phyloP scores from a whole-genome alignment of 1,140 invertebrate genomes.

The Eurosta solidaginis region DNA sequence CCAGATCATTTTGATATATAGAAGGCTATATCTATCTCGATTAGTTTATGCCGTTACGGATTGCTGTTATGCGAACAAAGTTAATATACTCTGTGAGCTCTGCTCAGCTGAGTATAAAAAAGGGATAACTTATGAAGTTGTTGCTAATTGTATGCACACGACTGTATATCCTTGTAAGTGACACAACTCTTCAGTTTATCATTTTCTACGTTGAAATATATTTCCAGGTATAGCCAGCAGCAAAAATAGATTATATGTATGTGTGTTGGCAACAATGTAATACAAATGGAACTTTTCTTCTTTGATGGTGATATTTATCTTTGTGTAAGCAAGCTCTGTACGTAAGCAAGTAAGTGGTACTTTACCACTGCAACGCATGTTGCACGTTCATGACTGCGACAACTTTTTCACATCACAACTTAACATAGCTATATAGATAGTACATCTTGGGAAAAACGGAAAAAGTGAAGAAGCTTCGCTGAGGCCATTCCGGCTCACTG shows the following conservation, averaged over 20 bases:
- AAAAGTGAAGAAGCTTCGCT: too few species aligned
- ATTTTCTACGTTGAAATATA: too few species aligned
- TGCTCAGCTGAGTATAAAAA: too few species aligned
- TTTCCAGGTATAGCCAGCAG: neutral
- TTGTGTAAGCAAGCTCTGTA: neutral
- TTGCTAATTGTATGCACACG: too few species aligned
- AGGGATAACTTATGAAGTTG: too few species aligned
- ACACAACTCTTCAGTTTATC: slow-evolving; percentile 10
- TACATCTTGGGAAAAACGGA: neutral
- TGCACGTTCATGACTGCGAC: neutral
- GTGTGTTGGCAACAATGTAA: neutral
- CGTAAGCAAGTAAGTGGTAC: neutral
- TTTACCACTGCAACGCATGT: slow-evolving; percentile 6
- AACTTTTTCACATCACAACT: slow-evolving; percentile 12
- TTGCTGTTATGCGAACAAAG: too few species aligned
- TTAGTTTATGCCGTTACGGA: too few species aligned
- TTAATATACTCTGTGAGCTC: too few species aligned
- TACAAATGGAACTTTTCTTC: slow-evolving; percentile 24
- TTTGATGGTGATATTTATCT: slow-evolving; percentile 2
- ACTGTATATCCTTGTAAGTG: too few species aligned
- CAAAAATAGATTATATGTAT: neutral
- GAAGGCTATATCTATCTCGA: too few species aligned
- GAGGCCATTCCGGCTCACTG: too few species aligned
- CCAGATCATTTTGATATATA: too few species aligned
- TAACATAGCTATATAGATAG: neutral